A percentile compares a stretch with the other conserved stretches of the same genome.
phyloP scores from a whole-genome alignment of 1,140 invertebrate genomes.

The Euura lappo region DNA sequence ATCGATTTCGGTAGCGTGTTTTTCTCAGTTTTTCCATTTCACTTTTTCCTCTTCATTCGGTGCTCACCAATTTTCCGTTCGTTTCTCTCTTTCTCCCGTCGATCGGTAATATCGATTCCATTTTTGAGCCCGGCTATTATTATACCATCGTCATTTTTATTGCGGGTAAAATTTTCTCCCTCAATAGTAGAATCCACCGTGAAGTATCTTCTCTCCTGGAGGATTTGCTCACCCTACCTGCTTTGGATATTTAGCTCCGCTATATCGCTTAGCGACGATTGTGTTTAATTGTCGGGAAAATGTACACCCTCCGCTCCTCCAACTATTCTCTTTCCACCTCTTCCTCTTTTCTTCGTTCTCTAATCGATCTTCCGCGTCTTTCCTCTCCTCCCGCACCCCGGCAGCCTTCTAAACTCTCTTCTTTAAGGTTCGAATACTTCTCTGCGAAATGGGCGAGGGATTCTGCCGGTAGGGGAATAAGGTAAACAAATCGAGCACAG shows the following conservation, averaged over 20 bases:
- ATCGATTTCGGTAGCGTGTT: background rate
- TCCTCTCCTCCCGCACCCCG: background rate
- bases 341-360: conserved; percentile 4
- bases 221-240: background rate
- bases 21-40: background rate
- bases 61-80: background rate
- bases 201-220: background rate
- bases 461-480: too few relatives aligned
- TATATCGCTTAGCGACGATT: conserved; percentile 11
- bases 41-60: background rate
- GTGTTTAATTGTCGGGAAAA: conserved; percentile 15
- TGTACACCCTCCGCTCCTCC: background rate
- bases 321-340: background rate
- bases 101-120: background rate
- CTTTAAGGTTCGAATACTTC: too few relatives aligned
- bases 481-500: too few relatives aligned
- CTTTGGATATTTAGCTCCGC: background rate
- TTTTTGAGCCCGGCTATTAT: background rate
- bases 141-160: background rate
- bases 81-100: background rate
- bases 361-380: background rate
- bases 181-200: background rate
- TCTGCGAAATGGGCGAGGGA: too few relatives aligned
- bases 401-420: background rate
- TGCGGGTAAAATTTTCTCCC: background rate